Evolutionary conservation across 2,888 invertebrate genomes (phyloP), one percentile per base, ranked within the genome.

Genomic region (Mesochorus sp.): DNA sequence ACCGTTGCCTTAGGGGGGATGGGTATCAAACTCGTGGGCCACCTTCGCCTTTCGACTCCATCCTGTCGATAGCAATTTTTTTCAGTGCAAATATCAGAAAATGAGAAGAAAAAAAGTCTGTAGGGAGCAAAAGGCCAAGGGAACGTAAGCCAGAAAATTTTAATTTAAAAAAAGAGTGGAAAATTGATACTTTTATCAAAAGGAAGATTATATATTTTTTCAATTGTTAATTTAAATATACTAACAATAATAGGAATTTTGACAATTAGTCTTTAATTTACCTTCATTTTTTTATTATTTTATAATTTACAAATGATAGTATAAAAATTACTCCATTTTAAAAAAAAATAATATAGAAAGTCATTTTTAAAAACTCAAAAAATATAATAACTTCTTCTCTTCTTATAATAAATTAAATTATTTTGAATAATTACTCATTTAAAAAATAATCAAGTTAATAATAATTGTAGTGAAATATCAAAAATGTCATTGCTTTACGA

Each of bases 41-140:
- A 82, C 82, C 78, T 79, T 77, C 83, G 83, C 79, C 85, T 82
- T 82, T 76, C 72, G 80, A 83, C 88, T 88, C 88, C 90, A 90
- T 90, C 87, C 90, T 90, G 82, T n/a, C 57, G 49, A 71, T 55
- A 17, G 47, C 17, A 44, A 24, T 21, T 26, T 26, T n/a, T 49
- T 39, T 49, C 34, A 49, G 26, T 24, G 8, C n/a, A 26, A 55
- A 49, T 59, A 21, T 34, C 26, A 5, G 19, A 10, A 4, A 47
- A 17, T 1, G 6, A 5, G 39, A 21, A 0, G 19, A 3, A 47
- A 26, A 47, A 57, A 39, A 14, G n/a, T 12, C 3, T n/a, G n/a
- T n/a, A n/a, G n/a, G n/a, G 8, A 5, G 5, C n/a, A 31, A n/a
- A 0, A 17, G 17, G 26, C 37, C 1, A 28, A 10, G 17, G 17